phyloP scores from a whole-genome alignment of 2,113 vertebrate genomes.

The Mungos mungo region DNA sequence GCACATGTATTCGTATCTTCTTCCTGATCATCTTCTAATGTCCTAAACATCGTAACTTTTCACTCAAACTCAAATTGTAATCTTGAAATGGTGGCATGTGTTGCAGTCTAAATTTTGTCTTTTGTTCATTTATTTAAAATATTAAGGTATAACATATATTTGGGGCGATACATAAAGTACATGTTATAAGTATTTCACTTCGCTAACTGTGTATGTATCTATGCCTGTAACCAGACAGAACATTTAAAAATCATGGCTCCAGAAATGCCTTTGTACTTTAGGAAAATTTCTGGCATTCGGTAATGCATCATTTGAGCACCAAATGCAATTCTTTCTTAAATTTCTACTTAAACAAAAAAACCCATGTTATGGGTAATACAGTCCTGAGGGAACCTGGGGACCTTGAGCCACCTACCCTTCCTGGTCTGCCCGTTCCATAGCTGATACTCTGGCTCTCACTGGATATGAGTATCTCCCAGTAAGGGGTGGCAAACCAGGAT shows the following conservation, averaged over 20 bases:
- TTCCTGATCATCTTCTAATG: neutral
- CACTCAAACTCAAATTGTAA: neutral
- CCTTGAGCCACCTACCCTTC: neutral
- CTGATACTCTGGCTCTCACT: neutral
- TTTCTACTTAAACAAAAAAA: neutral
- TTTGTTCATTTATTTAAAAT: slow-evolving; percentile 2
- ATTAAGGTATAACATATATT: neutral
- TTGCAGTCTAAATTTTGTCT: neutral
- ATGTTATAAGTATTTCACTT: neutral
- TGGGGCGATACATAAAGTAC: neutral
- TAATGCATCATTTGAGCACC: neutral
- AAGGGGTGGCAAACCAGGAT: neutral
- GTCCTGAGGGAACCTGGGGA: neutral
- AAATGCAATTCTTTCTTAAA: neutral
- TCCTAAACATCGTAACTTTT: neutral
- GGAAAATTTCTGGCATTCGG: neutral
- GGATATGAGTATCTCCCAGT: neutral
- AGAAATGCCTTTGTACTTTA: neutral
- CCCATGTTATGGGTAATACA: neutral
- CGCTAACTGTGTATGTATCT: neutral
- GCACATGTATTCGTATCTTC: fast-evolving
- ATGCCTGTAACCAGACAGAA: neutral
- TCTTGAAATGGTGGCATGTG: neutral
- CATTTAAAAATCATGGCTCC: neutral
- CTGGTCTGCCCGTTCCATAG: neutral